These are phyloP conservation scores for Mesorhabditis belari DNA, from an alignment of 2,888 invertebrate species.

Conservation along the genomic window DNA sequence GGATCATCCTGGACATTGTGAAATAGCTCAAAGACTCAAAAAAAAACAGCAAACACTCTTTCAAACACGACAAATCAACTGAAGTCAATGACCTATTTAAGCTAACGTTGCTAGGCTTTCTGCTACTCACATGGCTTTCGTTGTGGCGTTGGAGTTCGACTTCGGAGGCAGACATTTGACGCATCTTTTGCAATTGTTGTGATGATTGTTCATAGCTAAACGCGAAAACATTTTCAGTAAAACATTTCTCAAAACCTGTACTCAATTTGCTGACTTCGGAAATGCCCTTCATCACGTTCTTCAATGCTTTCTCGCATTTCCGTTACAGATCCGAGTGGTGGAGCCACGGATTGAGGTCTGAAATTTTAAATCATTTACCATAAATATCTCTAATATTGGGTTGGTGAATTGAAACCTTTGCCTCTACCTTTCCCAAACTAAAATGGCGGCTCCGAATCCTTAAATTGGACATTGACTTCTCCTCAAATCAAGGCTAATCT, in stretches of 20 bases:
- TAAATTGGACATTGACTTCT: no score
- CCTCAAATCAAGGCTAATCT: no score
- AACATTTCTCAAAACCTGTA: constrained; percentile 5
- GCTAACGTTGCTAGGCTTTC: not conserved
- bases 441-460: no score
- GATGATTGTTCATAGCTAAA: not conserved
- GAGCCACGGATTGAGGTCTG: constrained; percentile 23
- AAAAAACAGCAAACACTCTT: no score
- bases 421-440: not conserved
- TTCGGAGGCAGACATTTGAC: constrained; percentile 29
- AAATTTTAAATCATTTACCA: not conserved
- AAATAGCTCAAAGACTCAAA: no score
- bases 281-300: constrained; percentile 11
- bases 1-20: constrained; percentile 13
- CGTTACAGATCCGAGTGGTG: constrained; percentile 7
- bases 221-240: constrained; percentile 1
- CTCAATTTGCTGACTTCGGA: constrained; percentile 1
- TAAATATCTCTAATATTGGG: not conserved
- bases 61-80: not conserved
- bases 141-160: constrained; percentile 26
- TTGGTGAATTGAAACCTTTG: not conserved
- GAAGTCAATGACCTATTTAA: not conserved
- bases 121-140: constrained; percentile 1
- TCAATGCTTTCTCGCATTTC: constrained; percentile 9
- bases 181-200: constrained; percentile 7